These are phyloP conservation scores for Callimorpha dominula DNA, from an alignment of 2,888 invertebrate genomes.

Conservation along the genomic window DNA sequence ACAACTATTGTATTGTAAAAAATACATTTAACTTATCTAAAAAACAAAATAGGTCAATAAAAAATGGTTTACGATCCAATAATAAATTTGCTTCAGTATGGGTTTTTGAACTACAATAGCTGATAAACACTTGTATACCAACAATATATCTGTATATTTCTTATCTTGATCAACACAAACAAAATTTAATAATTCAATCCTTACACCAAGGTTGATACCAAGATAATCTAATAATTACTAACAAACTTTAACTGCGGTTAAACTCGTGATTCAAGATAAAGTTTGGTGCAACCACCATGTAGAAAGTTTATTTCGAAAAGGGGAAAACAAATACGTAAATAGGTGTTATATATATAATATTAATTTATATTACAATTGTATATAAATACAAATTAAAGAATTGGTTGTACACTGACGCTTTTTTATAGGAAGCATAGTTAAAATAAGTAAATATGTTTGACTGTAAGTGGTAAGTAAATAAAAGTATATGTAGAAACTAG, in stretches of 20 bases:
- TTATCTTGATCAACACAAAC: neutral
- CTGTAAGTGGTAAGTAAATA: neutral
- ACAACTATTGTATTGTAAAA: no score
- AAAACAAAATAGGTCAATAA: neutral
- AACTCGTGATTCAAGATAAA: slow-evolving; percentile 35
- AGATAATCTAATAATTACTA: slow-evolving; percentile 36
- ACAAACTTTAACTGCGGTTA: slow-evolving; percentile 31
- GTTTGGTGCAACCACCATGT: slow-evolving; percentile 43
- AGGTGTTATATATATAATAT: slow-evolving; percentile 64
- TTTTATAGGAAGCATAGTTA: slow-evolving; percentile 36
- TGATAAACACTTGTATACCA: neutral
- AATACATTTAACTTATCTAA: neutral
- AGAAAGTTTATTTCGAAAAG: slow-evolving; percentile 71
- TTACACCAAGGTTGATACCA: slow-evolving; percentile 14
- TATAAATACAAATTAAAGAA: slow-evolving; percentile 32
- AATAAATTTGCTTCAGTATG: neutral
- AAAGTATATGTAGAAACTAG: neutral
- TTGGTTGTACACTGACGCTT: slow-evolving; percentile 47
- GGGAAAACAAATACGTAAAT: slow-evolving; percentile 85
- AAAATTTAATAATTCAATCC: slow-evolving; percentile 20
- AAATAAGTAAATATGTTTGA: slow-evolving; percentile 11
- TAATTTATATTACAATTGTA: slow-evolving; percentile 42
- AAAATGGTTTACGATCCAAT: neutral
- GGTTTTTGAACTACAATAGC: neutral
- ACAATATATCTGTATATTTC: neutral